Evolutionary conservation across 1,140 invertebrate genomes (phyloP).

Genomic region (Saccostrea glomerata): DNA sequence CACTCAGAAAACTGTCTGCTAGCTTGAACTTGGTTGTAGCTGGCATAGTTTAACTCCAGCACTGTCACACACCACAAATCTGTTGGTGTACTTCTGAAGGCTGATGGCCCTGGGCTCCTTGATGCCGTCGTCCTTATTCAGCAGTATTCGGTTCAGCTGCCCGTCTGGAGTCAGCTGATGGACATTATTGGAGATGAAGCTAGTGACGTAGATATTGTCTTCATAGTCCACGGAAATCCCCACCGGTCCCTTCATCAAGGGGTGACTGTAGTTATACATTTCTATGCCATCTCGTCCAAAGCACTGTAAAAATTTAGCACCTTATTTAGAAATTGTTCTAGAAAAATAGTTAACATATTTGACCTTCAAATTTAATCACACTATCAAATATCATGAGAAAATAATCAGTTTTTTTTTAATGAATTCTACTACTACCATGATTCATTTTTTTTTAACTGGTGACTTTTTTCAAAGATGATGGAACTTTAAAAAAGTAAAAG

Average conservation of each 20-base stretch:
- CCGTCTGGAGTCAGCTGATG: constrained; percentile 38
- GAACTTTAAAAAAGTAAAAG: too few species aligned
- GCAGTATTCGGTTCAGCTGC: constrained; percentile 21
- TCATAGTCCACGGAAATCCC: constrained; percentile 35
- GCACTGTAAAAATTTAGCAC: constrained; percentile 6
- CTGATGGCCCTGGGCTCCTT: constrained; percentile 17
- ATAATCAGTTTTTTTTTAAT: too few species aligned
- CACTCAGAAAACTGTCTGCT: neutral
- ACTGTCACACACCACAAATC: constrained; percentile 30
- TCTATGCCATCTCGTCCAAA: constrained; percentile 38
- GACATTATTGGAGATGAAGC: constrained; percentile 43
- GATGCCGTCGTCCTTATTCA: constrained; percentile 36
- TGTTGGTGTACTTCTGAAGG: constrained; percentile 33
- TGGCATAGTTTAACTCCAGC: constrained; percentile 27
- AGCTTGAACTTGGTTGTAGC: neutral
- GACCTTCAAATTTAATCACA: too few species aligned
- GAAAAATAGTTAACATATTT: too few species aligned
- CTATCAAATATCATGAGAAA: too few species aligned
- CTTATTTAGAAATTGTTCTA: neutral
- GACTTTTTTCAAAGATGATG: too few species aligned
- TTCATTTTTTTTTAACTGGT: too few species aligned
- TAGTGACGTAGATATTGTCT: constrained; percentile 32
- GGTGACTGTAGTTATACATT: constrained; percentile 23
- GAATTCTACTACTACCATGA: too few species aligned
- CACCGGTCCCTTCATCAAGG: constrained; percentile 30